These are phyloP conservation scores for Nesidiocoris tenuis DNA, from an alignment of 2,888 invertebrate species.

Conservation along the genomic window DNA sequence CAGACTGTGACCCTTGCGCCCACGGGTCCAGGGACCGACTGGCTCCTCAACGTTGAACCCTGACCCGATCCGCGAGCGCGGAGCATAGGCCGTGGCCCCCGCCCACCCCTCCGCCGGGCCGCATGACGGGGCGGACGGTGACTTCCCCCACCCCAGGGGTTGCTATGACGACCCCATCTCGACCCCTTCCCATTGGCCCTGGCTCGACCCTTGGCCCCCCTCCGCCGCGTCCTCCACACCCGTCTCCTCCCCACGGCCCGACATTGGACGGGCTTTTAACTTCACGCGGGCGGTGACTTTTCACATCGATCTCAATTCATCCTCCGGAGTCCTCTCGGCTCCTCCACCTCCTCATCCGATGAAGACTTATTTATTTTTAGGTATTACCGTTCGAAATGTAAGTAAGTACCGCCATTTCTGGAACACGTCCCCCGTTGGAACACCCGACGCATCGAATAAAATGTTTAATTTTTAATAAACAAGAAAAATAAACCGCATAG, in stretches of 20 bases:
- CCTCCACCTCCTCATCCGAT: no score
- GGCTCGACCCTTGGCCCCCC: slow-evolving; percentile 49
- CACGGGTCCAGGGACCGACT: slow-evolving; percentile 43
- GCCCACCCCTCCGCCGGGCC: slow-evolving; percentile 34
- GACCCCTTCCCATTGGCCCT: slow-evolving; percentile 47
- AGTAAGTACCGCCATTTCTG: no score
- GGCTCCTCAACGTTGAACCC: slow-evolving; percentile 39
- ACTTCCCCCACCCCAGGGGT: slow-evolving; percentile 44
- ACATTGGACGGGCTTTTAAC: slow-evolving; percentile 44
- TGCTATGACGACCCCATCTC: slow-evolving; percentile 45
- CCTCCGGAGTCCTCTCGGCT: not conserved
- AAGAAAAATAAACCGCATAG: no score
- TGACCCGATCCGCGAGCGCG: slow-evolving; percentile 41
- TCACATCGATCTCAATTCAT: slow-evolving; percentile 44
- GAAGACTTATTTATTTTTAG: no score
- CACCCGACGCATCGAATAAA: no score
- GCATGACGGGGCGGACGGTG: not conserved
- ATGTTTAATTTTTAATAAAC: no score
- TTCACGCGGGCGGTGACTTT: slow-evolving; percentile 35
- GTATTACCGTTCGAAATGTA: no score
- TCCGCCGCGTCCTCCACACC: slow-evolving; percentile 25
- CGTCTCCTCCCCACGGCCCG: not conserved
- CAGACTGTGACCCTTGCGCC: slow-evolving; percentile 39
- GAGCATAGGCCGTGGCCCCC: slow-evolving; percentile 6
- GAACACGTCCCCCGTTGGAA: no score